Evolutionary conservation across 2,888 invertebrate species (phyloP).

Genomic region (Mellilla xanthometata): DNA sequence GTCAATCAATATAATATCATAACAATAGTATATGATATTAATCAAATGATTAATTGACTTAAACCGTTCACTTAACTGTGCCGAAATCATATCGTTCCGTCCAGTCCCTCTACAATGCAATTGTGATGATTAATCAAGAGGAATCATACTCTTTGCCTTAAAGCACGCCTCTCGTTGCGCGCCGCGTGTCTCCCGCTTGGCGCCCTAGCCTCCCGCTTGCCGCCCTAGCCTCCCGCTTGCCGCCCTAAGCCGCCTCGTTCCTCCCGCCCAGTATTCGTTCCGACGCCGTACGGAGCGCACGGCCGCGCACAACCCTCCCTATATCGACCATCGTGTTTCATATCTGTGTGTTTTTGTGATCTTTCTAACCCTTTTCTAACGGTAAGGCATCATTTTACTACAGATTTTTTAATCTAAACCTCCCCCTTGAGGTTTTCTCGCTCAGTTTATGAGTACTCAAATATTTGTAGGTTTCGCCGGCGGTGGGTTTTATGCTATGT

Average conservation of each 20-base stretch:
- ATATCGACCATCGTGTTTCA: conserved; percentile 53
- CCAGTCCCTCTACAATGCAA: too few relatives aligned
- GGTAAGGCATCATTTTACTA: conserved; percentile 23
- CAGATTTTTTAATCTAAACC: background rate
- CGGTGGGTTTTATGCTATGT: conserved; percentile 18
- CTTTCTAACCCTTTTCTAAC: conserved; percentile 19
- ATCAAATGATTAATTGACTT: too few relatives aligned
- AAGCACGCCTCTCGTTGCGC: background rate
- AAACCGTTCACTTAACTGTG: too few relatives aligned
- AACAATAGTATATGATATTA: too few relatives aligned
- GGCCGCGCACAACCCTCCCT: conserved; percentile 35
- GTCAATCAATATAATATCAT: too few relatives aligned
- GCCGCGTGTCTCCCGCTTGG: conserved; percentile 19
- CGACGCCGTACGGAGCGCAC: conserved; percentile 55
- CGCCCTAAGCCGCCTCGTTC: conserved; percentile 31
- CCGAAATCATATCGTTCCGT: too few relatives aligned
- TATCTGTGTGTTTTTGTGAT: conserved; percentile 50
- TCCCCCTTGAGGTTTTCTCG: background rate
- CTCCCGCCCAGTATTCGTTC: conserved; percentile 59
- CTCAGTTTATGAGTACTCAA: conserved; percentile 15
- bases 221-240: conserved; percentile 19
- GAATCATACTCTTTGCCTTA: too few relatives aligned
- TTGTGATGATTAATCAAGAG: too few relatives aligned
- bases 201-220: conserved; percentile 33
- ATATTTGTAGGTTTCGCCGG: conserved; percentile 23